Percentiles rank a stretch among this genome's conserved stretches.
These are phyloP conservation scores for Ictidomys tridecemlineatus DNA, from an alignment of 2,113 vertebrate species.

Conservation along the genomic window DNA sequence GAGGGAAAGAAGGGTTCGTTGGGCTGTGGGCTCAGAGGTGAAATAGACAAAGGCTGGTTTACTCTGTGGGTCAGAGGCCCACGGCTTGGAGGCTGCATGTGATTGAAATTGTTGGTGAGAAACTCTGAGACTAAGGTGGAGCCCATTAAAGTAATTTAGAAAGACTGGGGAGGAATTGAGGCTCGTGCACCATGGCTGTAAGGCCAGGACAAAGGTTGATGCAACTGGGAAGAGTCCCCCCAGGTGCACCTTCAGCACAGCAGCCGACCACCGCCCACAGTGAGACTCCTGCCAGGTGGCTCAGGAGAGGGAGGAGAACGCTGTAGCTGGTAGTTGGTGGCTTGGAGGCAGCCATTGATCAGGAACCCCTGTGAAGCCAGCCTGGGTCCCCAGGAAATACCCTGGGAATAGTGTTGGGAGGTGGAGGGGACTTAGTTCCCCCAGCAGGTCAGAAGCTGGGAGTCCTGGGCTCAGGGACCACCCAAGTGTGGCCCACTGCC, in stretches of 20 bases:
- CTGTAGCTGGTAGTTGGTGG: background rate
- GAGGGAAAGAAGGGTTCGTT: background rate
- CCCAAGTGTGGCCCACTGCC: background rate
- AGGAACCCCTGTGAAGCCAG: background rate
- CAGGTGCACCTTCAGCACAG: background rate
- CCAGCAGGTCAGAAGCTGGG: background rate
- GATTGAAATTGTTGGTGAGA: background rate
- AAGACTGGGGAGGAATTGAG: background rate
- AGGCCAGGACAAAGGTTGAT: background rate
- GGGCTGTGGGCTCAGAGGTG: background rate
- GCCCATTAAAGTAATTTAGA: background rate
- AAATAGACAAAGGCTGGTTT: rapidly evolving
- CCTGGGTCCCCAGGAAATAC: background rate
- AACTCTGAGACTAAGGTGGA: background rate
- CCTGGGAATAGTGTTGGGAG: too few species aligned
- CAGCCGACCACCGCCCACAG: too few species aligned
- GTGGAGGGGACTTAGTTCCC: background rate
- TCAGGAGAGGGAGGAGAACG: background rate
- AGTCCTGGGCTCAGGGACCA: background rate
- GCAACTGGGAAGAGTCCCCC: background rate
- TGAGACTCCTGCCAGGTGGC: too few species aligned
- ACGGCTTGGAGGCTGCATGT: background rate
- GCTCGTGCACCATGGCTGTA: background rate
- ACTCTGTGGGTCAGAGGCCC: background rate
- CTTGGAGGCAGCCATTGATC: background rate